Evolutionary conservation across 2,888 invertebrate species (phyloP).

Genomic region (Allacma fusca): DNA sequence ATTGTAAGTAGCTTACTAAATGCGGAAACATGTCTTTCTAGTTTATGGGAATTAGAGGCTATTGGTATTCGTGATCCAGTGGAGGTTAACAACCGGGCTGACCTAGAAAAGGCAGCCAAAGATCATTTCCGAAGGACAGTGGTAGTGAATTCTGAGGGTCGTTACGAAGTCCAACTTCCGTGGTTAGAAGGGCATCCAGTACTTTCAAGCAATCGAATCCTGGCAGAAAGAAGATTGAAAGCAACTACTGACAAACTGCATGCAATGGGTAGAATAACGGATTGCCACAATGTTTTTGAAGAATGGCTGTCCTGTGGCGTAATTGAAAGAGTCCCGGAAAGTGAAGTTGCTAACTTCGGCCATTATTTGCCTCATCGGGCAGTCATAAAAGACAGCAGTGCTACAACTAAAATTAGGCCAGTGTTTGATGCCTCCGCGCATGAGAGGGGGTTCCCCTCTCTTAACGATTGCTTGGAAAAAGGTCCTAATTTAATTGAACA

Average conservation of each 20-base stretch:
- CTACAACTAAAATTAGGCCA: conserved; percentile 13
- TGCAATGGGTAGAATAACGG: too few species aligned
- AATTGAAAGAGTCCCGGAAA: conserved; percentile 45
- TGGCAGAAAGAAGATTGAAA: conserved; percentile 7
- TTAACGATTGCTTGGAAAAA: conserved; percentile 49
- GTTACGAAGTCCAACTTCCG: conserved; percentile 13
- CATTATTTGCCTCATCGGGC: conserved; percentile 51
- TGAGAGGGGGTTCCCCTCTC: conserved; percentile 27
- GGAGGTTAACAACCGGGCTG: not conserved
- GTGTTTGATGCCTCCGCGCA: conserved; percentile 16
- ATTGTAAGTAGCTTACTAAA: too few species aligned
- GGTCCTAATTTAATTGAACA: conserved; percentile 45
- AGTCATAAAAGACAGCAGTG: conserved; percentile 45
- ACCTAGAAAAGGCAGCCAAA: conserved; percentile 43
- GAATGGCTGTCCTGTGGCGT: conserved; percentile 23
- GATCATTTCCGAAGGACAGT: conserved; percentile 28
- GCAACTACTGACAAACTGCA: not conserved
- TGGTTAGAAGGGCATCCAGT: not conserved
- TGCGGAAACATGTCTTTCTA: not conserved
- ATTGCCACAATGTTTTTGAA: conserved; percentile 2
- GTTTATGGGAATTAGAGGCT: conserved; percentile 16
- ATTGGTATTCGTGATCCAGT: conserved; percentile 30
- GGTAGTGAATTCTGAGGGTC: not conserved
- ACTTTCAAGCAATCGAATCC: not conserved
- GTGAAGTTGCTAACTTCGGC: not conserved